Base-by-base conservation (phyloP, 2,113 vertebrate species). In the Channa maculata region DNA sequence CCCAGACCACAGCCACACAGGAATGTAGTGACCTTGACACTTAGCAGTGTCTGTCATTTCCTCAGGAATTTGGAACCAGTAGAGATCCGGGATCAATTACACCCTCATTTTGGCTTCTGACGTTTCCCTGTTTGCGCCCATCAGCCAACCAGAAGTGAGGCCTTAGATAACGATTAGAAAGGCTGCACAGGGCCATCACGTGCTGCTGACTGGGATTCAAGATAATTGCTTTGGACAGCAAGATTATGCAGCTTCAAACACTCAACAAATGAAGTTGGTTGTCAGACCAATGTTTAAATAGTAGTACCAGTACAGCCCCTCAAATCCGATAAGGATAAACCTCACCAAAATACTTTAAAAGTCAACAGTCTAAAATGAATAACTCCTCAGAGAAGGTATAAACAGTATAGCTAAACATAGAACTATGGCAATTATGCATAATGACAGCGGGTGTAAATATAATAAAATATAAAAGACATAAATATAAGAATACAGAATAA, bases 31-130 rank as follows among this genome's bases (percentile, higher is more conserved):
- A 74, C 65, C 65, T 49, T 43, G 69, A 1, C 5, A 13, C 75
- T 71, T 60, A 12, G 15, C 33, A 0, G 63, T 6, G 68, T 58
- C 77, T 79, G 65, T 76, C 50, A 80, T 80, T 83, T 83, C 69
- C 82, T 71, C 79, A 54, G 67, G 80, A 84, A 84, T 86, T 49
- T 8, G 15, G 45, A 15, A 45, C 75, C 77, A 83, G 77, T 71
- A 44, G 45, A 74, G 53, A 78, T 70, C 75, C 75, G 43, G 75
- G 69, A 68, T 75, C 59, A 82, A 80, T 87, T 82, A 82, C 59
- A 2, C 53, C n/a, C 8, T 64, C 66, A 62, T 70, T 69, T 24
- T 12, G 14, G 50, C 57, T 62, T 59, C 75, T 34, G 58, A 71
- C 14, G 0, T 74, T 72, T 69, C 55, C 59, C 66, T 10, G 38